These are phyloP conservation scores for Mixornis gularis DNA, from an alignment of 2,113 vertebrate species.

Conservation along the genomic window DNA sequence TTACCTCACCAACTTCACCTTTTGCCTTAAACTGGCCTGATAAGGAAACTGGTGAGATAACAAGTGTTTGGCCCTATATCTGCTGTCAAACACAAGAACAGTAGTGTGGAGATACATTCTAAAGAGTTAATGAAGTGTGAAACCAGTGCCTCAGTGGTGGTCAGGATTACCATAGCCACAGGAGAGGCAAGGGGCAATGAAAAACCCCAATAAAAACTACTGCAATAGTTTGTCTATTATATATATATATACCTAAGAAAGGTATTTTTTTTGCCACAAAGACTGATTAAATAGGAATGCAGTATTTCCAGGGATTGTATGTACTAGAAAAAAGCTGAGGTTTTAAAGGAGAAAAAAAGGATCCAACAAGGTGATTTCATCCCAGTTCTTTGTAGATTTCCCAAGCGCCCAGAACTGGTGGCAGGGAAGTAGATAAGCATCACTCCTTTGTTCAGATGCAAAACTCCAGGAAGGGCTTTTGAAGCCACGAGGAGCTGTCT, in stretches of 20 bases:
- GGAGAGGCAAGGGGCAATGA: background rate
- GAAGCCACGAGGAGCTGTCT: fast-evolving
- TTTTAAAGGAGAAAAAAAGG: background rate
- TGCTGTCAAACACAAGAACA: background rate
- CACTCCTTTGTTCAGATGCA: background rate
- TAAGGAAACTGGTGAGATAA: background rate
- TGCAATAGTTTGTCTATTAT: background rate
- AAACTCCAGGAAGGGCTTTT: background rate
- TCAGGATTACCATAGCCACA: background rate
- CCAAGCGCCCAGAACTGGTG: background rate
- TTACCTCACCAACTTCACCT: background rate
- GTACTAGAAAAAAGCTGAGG: background rate
- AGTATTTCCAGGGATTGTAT: background rate
- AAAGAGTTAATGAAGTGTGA: background rate
- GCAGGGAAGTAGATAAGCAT: background rate
- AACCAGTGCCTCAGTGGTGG: background rate
- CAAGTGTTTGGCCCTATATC: background rate
- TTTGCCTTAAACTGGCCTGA: background rate
- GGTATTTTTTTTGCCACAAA: background rate
- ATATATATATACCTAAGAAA: no score
- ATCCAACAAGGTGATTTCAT: background rate
- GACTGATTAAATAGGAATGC: background rate
- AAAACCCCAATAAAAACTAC: background rate
- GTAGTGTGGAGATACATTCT: background rate
- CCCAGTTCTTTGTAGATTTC: background rate